Base-by-base conservation (phyloP, 2,888 invertebrate species). In the Drosophila tanythrix region DNA sequence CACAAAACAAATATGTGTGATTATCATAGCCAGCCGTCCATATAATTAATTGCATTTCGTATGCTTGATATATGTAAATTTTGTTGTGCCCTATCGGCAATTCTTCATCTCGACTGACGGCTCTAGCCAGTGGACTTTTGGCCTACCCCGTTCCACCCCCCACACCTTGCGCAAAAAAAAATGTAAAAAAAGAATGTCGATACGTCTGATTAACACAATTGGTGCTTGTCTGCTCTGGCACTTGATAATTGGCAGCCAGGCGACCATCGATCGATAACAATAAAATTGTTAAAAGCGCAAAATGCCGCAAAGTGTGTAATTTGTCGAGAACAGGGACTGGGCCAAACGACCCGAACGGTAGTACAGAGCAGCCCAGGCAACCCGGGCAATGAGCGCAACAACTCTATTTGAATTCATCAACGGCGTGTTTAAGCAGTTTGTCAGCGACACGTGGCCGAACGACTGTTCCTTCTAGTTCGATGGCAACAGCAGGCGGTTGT, bases 271-370 rank as follows among this genome's bases (percentile, higher is more conserved):
- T 87, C 89, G 85, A 86, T 89, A 88, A 88, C 88, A 87, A 89
- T 89, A 88, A 88, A 87, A 84, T 80, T 81, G 81, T 88, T 83
- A 87, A 87, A 87, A 88, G 85, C 87, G 87, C 89, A 87, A 89
- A 89, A 89, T 81, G 89, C 89, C 88, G 85, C 88, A 88, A 89
- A 87, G 87, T 85, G 83, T 88, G 89, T 89, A 79, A 89, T 89
- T 87, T 81, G 76, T 78, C 69, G 79, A 76, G 53, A 55, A 56
- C 75, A 65, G 29, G 27, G 50, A 68, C 65, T 35, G 43, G 38
- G 52, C 46, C 51, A 56, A 40, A 27, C 29, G 43, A 8, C 27
- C 27, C 31, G 43, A 68, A 50, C 46, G 15, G 25, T 15, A 8
- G 46, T 25, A 46, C 25, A 15, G 43, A 40, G 43, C 62, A 29